A percentile compares a stretch with the other conserved stretches of the same genome.
These are phyloP conservation scores for Coptotermes formosanus DNA, from an alignment of 1,140 invertebrate genomes.

Conservation along the genomic window DNA sequence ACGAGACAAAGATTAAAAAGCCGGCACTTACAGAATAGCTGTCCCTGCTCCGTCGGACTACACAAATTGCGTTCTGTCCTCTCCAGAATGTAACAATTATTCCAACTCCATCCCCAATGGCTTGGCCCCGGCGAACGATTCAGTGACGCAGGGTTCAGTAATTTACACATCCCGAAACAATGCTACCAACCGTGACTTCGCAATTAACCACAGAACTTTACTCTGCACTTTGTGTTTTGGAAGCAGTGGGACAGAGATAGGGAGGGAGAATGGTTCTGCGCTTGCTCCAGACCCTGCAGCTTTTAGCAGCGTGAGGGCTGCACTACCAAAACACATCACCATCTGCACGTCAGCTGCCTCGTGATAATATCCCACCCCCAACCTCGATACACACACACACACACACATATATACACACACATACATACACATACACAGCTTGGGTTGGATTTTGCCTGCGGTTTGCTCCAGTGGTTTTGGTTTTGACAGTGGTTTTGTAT, in stretches of 20 bases:
- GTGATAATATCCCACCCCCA: not conserved
- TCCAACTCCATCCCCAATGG: not conserved
- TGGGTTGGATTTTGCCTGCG: slow-evolving; percentile 4
- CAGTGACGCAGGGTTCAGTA: slow-evolving; percentile 4
- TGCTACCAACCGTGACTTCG: slow-evolving; percentile 2
- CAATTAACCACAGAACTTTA: slow-evolving; percentile 12
- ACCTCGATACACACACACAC: not conserved
- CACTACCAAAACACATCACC: not conserved
- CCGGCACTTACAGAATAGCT: slow-evolving; percentile 15
- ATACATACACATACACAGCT: not conserved
- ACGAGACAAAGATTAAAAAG: not conserved
- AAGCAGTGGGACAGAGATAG: not conserved
- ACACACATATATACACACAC: not conserved
- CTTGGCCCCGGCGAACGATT: not conserved
- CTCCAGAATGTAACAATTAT: not conserved
- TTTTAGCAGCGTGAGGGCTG: slow-evolving; percentile 6
- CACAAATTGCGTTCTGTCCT: not conserved
- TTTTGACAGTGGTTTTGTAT: slow-evolving; percentile 8
- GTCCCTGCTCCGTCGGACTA: not conserved
- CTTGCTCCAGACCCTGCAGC: not conserved
- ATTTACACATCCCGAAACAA: slow-evolving; percentile 12
- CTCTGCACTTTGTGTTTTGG: not conserved
- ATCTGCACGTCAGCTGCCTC: not conserved
- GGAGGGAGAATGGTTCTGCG: not conserved
- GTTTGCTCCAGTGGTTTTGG: not conserved